Percentiles rank a stretch among this genome's conserved stretches.
phyloP scores from a whole-genome alignment of 2,888 invertebrate species.

The Entomobrya multifasciata region DNA sequence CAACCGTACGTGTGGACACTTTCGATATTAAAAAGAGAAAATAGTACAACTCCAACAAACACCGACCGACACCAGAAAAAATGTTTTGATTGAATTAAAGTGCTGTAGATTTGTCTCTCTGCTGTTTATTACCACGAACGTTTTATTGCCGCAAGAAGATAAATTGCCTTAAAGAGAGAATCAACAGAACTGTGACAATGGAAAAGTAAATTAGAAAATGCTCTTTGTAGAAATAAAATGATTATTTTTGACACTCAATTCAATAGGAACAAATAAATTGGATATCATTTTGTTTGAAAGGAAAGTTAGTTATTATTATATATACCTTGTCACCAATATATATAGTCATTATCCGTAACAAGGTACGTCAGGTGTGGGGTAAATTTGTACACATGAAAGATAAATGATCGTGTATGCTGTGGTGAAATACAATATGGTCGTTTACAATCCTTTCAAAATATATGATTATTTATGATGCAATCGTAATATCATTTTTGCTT shows the following conservation, averaged over 20 bases:
- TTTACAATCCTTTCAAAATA: background rate
- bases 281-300: background rate
- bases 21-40: constrained; percentile 44
- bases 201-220: constrained; percentile 4
- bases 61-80: constrained; percentile 15
- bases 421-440: background rate
- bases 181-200: background rate
- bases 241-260: background rate
- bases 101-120: constrained; percentile 33
- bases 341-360: too few relatives aligned
- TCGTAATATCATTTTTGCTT: too few relatives aligned
- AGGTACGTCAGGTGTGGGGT: too few relatives aligned
- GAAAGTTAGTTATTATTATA: too few relatives aligned
- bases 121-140: background rate
- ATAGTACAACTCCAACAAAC: too few relatives aligned
- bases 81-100: constrained; percentile 53
- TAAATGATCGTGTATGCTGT: background rate
- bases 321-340: too few relatives aligned
- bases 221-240: background rate
- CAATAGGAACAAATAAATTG: background rate
- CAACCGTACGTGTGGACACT: constrained; percentile 39
- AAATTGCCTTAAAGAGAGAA: background rate
- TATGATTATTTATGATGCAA: background rate
- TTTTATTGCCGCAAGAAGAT: constrained; percentile 2
- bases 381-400: too few relatives aligned